Evolutionary conservation across 1,140 invertebrate species (phyloP).

Genomic region (Halesus radiatus): DNA sequence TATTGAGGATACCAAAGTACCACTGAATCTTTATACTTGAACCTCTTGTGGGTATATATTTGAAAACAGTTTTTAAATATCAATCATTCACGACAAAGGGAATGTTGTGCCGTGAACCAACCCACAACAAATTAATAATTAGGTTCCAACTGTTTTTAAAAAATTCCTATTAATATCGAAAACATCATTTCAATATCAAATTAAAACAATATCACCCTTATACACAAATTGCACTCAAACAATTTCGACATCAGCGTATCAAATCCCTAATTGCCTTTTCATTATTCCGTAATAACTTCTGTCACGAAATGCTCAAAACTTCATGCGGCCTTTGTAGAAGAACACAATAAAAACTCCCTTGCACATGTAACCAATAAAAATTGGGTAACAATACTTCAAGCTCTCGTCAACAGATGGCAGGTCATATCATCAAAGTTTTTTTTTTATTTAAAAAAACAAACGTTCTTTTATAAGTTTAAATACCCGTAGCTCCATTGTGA

Average conservation of each 20-base stretch:
- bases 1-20: no score
- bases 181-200: not conserved
- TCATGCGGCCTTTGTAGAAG: not conserved
- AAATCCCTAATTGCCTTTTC: conserved; percentile 20
- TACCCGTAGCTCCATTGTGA: conserved; percentile 20
- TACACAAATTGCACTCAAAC: not conserved
- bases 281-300: not conserved
- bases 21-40: no score
- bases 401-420: conserved; percentile 36
- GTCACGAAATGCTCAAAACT: not conserved
- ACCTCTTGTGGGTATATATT: no score
- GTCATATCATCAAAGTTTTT: no score
- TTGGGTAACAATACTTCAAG: conserved; percentile 7
- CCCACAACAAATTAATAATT: no score
- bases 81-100: no score
- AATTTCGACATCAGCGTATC: not conserved
- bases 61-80: no score
- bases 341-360: not conserved
- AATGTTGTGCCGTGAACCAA: no score
- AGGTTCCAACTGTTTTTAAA: no score
- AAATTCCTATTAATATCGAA: no score
- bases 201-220: not conserved
- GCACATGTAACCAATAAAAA: conserved; percentile 21
- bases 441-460: not conserved
- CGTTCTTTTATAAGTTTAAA: conserved; percentile 35